phyloP scores from a whole-genome alignment of 2,888 invertebrate genomes.

The Macaria notata region DNA sequence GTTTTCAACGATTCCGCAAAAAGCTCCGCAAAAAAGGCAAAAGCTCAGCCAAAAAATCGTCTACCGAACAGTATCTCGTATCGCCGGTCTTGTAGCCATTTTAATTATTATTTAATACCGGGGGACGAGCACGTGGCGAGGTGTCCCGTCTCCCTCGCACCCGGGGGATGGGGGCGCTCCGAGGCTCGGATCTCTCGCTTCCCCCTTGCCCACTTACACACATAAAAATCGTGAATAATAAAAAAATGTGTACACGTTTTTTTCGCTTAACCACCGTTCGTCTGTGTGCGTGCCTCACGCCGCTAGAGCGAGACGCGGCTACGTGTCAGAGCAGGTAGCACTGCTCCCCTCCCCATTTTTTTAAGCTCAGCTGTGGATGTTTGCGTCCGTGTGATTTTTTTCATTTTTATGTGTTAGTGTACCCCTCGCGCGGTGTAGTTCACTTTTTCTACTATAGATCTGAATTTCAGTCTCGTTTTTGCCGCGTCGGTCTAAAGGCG shows the following conservation, averaged over 20 bases:
- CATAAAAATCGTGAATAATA: slow-evolving; percentile 82
- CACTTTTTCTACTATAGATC: slow-evolving; percentile 84
- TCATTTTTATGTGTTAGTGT: slow-evolving; percentile 82
- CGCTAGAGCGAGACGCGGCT: slow-evolving; percentile 61
- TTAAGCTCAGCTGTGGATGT: slow-evolving; percentile 76
- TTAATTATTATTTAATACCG: slow-evolving; percentile 83
- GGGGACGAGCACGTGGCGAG: slow-evolving; percentile 81
- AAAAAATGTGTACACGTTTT: slow-evolving; percentile 83
- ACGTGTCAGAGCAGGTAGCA: slow-evolving; percentile 47
- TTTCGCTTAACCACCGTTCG: slow-evolving; percentile 75
- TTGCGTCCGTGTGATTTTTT: slow-evolving; percentile 79
- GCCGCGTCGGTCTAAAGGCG: slow-evolving; percentile 82
- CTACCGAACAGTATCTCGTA: slow-evolving; percentile 78
- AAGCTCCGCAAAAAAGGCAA: slow-evolving; percentile 74
- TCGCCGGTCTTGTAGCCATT: slow-evolving; percentile 80
- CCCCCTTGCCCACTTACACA: slow-evolving; percentile 80
- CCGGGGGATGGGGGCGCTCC: slow-evolving; percentile 36
- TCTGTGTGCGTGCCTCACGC: slow-evolving; percentile 76
- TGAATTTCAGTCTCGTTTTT: slow-evolving; percentile 83
- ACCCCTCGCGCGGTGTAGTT: slow-evolving; percentile 82
- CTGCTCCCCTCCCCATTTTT: slow-evolving; percentile 77
- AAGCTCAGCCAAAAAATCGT: slow-evolving; percentile 80
- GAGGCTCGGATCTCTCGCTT: slow-evolving; percentile 55
- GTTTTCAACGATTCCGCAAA: slow-evolving; percentile 70
- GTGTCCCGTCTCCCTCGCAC: slow-evolving; percentile 57